These are phyloP conservation scores for Achlya flavicornis DNA, from an alignment of 2,888 invertebrate genomes.

Conservation along the genomic window DNA sequence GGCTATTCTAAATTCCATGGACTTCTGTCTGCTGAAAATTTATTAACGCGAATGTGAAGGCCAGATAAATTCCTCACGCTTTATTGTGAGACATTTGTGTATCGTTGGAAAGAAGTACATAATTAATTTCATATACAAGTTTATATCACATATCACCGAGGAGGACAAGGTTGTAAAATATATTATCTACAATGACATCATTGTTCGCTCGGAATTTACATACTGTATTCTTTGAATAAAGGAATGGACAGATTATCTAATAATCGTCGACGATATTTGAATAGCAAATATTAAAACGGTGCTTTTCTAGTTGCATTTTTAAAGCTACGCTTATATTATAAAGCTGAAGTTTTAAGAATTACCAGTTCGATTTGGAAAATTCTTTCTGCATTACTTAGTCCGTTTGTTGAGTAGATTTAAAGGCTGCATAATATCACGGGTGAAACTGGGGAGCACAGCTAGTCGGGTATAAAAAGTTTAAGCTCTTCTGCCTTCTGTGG, in stretches of 20 bases:
- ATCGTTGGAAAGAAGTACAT: neutral
- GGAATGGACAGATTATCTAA: slow-evolving; percentile 5
- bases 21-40: neutral
- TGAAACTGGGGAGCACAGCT: no score
- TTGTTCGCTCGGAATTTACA: slow-evolving; percentile 4
- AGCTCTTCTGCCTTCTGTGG: neutral
- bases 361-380: no score
- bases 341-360: no score
- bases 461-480: no score
- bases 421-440: no score
- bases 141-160: slow-evolving; percentile 2
- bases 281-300: slow-evolving; percentile 1
- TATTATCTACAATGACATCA: slow-evolving; percentile 12
- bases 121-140: neutral
- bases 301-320: neutral
- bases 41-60: neutral
- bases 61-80: neutral
- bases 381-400: no score
- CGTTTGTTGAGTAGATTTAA: no score
- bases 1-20: neutral
- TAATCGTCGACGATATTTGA: neutral
- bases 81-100: neutral
- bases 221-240: neutral
- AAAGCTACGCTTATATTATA: neutral
- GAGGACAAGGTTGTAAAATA: slow-evolving; percentile 10